A percentile compares a stretch with the other conserved stretches of the same genome.
These are phyloP conservation scores for Reticulitermes lucifugus DNA, from an alignment of 2,888 invertebrate species.

Conservation along the genomic window DNA sequence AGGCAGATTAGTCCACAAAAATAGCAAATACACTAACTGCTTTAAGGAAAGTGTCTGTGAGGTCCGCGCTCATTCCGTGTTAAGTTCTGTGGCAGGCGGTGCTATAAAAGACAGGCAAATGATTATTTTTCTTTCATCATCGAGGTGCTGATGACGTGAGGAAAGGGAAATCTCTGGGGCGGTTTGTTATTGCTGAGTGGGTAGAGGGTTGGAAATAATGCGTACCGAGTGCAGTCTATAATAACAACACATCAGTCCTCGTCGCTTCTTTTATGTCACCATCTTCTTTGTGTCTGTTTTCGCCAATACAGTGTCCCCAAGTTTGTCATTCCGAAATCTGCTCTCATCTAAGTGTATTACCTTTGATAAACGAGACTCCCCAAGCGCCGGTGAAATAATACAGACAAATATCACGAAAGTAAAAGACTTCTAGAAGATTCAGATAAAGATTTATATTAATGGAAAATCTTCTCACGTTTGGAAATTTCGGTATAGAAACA, in stretches of 20 bases:
- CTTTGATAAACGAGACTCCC: not conserved
- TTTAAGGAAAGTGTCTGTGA: too few relatives aligned
- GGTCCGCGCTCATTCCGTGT: too few relatives aligned
- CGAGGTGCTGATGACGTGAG: conserved; percentile 26
- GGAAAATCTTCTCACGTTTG: not conserved
- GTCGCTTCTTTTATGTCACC: not conserved
- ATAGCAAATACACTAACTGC: too few relatives aligned
- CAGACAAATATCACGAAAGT: not conserved
- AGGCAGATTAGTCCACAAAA: too few relatives aligned
- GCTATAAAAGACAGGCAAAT: not conserved
- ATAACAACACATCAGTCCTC: conserved; percentile 11
- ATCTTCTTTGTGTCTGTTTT: conserved; percentile 6
- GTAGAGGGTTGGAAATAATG: not conserved
- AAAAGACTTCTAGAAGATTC: too few relatives aligned
- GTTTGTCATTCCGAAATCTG: not conserved
- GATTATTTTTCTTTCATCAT: conserved; percentile 40
- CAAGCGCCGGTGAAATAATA: not conserved
- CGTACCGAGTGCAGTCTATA: not conserved
- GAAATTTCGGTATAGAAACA: not conserved
- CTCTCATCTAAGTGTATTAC: not conserved
- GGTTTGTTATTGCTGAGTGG: conserved; percentile 8
- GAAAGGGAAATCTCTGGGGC: not conserved
- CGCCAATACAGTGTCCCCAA: not conserved
- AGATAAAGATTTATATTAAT: not conserved
- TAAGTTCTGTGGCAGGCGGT: too few relatives aligned